These are phyloP conservation scores for Natrix natrix DNA, from an alignment of 2,797 vertebrate species.

Conservation along the genomic window DNA sequence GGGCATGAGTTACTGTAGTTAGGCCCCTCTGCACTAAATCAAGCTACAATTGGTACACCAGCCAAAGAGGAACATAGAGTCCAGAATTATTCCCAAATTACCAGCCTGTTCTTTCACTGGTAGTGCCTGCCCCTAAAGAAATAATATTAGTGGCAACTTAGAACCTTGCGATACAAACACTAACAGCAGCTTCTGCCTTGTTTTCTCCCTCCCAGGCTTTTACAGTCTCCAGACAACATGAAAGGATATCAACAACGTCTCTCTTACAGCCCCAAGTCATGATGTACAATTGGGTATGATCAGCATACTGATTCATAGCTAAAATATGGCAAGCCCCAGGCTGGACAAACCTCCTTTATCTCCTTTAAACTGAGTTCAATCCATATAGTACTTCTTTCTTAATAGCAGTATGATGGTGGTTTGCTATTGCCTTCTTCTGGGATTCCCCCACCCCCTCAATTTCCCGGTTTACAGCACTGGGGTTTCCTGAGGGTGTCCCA, in stretches of 20 bases:
- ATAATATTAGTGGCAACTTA: neutral
- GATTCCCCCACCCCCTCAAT: neutral
- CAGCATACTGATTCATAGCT: neutral
- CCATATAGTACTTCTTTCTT: neutral
- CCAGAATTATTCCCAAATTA: neutral
- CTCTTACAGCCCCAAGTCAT: neutral
- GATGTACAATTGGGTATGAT: neutral
- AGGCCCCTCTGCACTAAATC: neutral
- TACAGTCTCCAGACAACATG: neutral
- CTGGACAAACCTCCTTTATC: neutral
- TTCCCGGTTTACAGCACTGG: neutral
- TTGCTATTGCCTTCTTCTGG: neutral
- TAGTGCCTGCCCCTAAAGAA: neutral
- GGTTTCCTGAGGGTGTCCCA: neutral
- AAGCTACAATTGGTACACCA: neutral
- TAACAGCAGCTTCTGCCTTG: neutral
- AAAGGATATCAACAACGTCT: neutral
- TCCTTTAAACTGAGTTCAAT: neutral
- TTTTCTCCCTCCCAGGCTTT: neutral
- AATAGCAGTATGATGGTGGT: neutral
- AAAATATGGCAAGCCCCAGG: neutral
- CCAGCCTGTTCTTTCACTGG: neutral
- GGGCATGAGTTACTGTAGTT: neutral
- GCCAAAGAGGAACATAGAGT: neutral
- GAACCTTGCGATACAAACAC: neutral